Conservation (phyloP, 2,888 invertebrate genomes). For the Mystacides longicornis region DNA sequence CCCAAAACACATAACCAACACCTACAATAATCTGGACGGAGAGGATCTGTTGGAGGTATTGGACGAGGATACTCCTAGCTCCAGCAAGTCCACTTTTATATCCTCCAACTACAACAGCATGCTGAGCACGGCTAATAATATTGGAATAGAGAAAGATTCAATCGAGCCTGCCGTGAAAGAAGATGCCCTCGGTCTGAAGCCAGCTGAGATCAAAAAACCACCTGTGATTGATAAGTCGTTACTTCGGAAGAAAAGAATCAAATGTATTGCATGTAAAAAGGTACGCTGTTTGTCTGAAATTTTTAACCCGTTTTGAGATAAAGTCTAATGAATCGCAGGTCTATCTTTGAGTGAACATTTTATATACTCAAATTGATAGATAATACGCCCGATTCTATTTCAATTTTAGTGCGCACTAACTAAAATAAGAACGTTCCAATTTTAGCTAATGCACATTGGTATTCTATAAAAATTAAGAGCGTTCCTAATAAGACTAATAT, state of each 20-base stretch:
- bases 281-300: conserved; percentile 5
- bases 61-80: not conserved
- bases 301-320: not conserved
- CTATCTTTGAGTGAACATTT: too few species aligned
- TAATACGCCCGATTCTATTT: too few species aligned
- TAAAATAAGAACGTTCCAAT: too few species aligned
- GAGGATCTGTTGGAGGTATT: conserved; percentile 6
- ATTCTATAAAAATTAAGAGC: too few species aligned
- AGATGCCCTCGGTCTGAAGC: not conserved
- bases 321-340: too few species aligned
- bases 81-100: not conserved
- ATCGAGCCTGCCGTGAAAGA: not conserved
- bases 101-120: not conserved
- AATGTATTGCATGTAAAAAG: conserved; percentile 19
- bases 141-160: not conserved
- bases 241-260: conserved; percentile 7
- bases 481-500: too few species aligned
- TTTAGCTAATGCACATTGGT: too few species aligned
- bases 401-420: too few species aligned
- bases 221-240: not conserved
- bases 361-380: too few species aligned
- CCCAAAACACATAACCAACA: conserved; percentile 17
- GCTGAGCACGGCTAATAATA: not conserved
- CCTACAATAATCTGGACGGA: conserved; percentile 6
- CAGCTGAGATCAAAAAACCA: not conserved